phyloP scores from a whole-genome alignment of 2,888 invertebrate genomes.

The Apamea epomidion region DNA sequence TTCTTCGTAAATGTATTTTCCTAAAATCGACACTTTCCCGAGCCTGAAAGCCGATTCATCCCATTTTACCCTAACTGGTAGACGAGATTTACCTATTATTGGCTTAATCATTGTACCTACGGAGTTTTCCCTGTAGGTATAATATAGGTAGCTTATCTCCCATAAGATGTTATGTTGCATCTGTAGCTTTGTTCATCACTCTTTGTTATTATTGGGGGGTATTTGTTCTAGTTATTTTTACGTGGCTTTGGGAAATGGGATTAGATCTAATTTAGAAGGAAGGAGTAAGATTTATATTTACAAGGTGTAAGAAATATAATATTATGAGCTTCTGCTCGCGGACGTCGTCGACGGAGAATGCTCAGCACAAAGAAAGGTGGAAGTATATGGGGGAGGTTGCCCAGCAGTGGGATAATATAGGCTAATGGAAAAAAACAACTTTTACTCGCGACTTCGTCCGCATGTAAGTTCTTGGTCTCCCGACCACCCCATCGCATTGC shows the following conservation, averaged over 20 bases:
- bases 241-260: slow-evolving; percentile 9
- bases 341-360: no score
- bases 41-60: slow-evolving; percentile 65
- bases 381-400: no score
- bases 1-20: slow-evolving; percentile 58
- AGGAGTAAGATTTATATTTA: slow-evolving; percentile 7
- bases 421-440: no score
- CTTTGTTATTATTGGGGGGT: slow-evolving; percentile 14
- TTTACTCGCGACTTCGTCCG: not conserved
- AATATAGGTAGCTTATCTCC: slow-evolving; percentile 32
- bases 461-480: not conserved
- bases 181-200: slow-evolving; percentile 20
- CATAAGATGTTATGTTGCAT: slow-evolving; percentile 40
- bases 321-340: not conserved
- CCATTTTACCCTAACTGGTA: slow-evolving; percentile 60
- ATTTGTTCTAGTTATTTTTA: slow-evolving; percentile 31
- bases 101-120: slow-evolving; percentile 60
- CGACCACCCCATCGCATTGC: not conserved
- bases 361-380: no score
- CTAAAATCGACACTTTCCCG: slow-evolving; percentile 62
- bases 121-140: slow-evolving; percentile 32
- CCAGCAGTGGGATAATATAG: no score
- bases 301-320: not conserved
- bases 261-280: not conserved
- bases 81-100: slow-evolving; percentile 63